Conservation (phyloP, 2,888 invertebrate genomes). For the Maniola hyperantus region DNA sequence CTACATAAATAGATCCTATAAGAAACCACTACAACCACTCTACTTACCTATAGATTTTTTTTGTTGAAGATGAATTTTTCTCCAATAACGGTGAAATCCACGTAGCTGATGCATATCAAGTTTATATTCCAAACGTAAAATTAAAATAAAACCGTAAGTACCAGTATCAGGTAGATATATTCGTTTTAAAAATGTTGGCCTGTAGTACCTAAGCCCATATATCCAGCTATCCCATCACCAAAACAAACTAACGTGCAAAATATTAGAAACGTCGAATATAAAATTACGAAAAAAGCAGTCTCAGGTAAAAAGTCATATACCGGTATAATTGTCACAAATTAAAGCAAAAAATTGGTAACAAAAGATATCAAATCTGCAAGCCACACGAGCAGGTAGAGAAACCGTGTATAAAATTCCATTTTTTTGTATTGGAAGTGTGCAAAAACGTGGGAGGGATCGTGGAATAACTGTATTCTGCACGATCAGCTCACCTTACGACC, state of each 20-base stretch:
- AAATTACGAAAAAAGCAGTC: slow-evolving; percentile 56
- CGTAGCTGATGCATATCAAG: too few relatives aligned
- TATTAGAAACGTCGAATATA: slow-evolving; percentile 57
- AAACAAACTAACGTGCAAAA: slow-evolving; percentile 76
- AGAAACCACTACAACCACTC: neutral
- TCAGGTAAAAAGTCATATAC: slow-evolving; percentile 83
- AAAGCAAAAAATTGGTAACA: slow-evolving; percentile 77
- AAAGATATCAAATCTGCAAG: slow-evolving; percentile 82
- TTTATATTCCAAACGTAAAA: too few relatives aligned
- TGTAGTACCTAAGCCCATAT: slow-evolving; percentile 1
- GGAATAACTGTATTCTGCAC: slow-evolving; percentile 67
- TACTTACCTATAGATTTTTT: too few relatives aligned
- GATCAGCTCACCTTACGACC: slow-evolving; percentile 29
- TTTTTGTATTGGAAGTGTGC: slow-evolving; percentile 72
- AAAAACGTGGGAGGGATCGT: slow-evolving; percentile 77
- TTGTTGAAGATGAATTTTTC: too few relatives aligned
- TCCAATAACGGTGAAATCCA: too few relatives aligned
- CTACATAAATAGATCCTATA: neutral
- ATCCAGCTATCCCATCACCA: slow-evolving; percentile 48
- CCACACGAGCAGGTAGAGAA: slow-evolving; percentile 81
- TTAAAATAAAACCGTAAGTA: too few relatives aligned
- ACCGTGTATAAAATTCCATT: slow-evolving; percentile 60
- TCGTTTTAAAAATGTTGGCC: too few relatives aligned
- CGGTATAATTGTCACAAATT: slow-evolving; percentile 83
- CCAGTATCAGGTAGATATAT: too few relatives aligned